A percentile compares a stretch with the other conserved stretches of the same genome.
phyloP scores from a whole-genome alignment of 2,797 vertebrate genomes.

The Sebastes umbrosus region DNA sequence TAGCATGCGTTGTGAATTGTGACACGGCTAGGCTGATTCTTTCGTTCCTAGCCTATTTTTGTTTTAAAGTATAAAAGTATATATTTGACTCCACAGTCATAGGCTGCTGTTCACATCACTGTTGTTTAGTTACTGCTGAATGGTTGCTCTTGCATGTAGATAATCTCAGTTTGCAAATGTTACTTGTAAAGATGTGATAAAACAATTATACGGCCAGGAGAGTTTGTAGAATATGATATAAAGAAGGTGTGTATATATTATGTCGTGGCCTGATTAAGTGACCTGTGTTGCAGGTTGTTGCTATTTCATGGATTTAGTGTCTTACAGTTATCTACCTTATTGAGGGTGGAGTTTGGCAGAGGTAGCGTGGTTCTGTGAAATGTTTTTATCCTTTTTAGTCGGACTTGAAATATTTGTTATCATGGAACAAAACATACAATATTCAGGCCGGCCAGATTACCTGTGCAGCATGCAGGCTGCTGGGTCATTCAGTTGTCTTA shows the following conservation, averaged over 20 bases:
- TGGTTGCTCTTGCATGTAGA: constrained; percentile 55
- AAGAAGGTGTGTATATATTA: constrained; percentile 39
- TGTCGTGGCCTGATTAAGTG: constrained; percentile 49
- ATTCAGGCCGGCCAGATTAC: not conserved
- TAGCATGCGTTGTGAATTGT: constrained; percentile 62
- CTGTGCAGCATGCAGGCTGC: not conserved
- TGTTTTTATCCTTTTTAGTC: constrained; percentile 24
- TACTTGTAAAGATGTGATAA: constrained; percentile 29
- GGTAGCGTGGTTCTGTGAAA: constrained; percentile 5
- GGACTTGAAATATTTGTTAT: not conserved
- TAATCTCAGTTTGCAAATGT: constrained; percentile 21
- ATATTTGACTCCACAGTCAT: constrained; percentile 18
- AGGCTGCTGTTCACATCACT: constrained; percentile 42
- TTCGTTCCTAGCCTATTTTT: not conserved
- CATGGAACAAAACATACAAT: constrained; percentile 35
- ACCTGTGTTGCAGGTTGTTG: constrained; percentile 38
- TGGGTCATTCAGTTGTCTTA: constrained; percentile 16
- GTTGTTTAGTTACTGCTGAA: constrained; percentile 51
- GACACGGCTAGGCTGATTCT: constrained; percentile 3
- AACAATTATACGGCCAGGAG: constrained; percentile 5
- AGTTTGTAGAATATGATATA: constrained; percentile 15
- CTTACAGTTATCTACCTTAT: constrained; percentile 15
- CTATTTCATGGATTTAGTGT: constrained; percentile 26
- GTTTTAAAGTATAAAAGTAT: constrained; percentile 13
- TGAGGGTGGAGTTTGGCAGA: not conserved